Percentiles rank a stretch among this genome's conserved stretches.
phyloP scores from a whole-genome alignment of 2,113 vertebrate species.

The Atlantisia rogersi region DNA sequence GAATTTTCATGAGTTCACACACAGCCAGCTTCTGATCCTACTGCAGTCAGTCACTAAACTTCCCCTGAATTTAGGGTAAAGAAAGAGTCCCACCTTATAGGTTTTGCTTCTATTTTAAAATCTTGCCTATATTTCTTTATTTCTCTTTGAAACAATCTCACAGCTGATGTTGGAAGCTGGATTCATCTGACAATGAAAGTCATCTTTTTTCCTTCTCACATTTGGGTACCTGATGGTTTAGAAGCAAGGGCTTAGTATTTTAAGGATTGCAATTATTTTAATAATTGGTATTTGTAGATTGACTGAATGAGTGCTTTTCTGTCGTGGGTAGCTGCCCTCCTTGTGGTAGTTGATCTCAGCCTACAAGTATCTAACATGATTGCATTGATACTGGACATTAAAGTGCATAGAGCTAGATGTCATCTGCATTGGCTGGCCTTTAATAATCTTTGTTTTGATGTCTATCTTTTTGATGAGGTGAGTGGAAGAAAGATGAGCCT shows the following conservation, averaged over 20 bases:
- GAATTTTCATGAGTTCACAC: neutral
- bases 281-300: conserved; percentile 45
- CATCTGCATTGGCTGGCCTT: neutral
- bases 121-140: neutral
- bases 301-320: neutral
- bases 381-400: neutral
- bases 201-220: neutral
- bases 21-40: neutral
- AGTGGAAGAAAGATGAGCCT: neutral
- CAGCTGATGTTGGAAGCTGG: neutral
- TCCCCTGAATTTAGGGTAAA: neutral
- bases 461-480: neutral
- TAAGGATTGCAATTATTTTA: conserved; percentile 30
- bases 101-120: neutral
- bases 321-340: neutral
- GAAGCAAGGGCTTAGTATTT: neutral
- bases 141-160: neutral
- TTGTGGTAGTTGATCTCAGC: neutral
- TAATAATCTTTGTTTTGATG: neutral
- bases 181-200: neutral
- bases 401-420: neutral
- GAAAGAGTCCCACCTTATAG: neutral
- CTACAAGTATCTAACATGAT: neutral
- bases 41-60: neutral
- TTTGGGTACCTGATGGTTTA: neutral